These are phyloP conservation scores for Chironomus tentans DNA, from an alignment of 2,888 invertebrate species.

Conservation along the genomic window DNA sequence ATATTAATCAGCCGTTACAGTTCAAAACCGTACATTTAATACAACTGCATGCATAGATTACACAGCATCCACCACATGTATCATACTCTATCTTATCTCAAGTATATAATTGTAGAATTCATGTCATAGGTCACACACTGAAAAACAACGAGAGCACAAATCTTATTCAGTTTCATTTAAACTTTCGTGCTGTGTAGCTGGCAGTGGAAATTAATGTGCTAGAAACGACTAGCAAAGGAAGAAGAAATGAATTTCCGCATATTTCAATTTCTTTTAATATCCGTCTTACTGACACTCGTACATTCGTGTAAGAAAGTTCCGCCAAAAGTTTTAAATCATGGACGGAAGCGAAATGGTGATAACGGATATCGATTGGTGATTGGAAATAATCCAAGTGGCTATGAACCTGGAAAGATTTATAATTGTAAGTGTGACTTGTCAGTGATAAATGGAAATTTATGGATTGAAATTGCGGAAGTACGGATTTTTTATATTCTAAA, in stretches of 20 bases:
- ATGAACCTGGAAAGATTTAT: conserved; percentile 74
- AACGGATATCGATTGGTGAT: conserved; percentile 77
- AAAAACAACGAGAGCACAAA: neutral
- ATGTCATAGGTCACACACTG: conserved; percentile 6
- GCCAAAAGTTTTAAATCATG: conserved; percentile 36
- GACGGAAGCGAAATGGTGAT: conserved; percentile 62
- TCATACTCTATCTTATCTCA: no score
- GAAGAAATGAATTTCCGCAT: neutral
- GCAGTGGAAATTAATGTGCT: neutral
- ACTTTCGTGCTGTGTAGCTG: neutral
- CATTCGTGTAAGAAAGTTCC: conserved; percentile 44
- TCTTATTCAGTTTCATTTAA: neutral
- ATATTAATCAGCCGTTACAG: neutral
- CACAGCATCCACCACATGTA: no score
- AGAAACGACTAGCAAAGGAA: no score
- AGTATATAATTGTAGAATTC: neutral
- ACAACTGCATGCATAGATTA: no score
- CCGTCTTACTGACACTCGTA: conserved; percentile 28
- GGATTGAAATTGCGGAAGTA: no score
- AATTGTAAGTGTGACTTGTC: conserved; percentile 48
- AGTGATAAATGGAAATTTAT: neutral
- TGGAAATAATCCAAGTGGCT: conserved; percentile 69
- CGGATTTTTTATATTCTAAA: neutral
- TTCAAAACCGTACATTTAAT: no score
- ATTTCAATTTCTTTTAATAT: neutral